Conservation (phyloP, 2,888 invertebrate genomes). For the Shargacucullia verbasci region DNA sequence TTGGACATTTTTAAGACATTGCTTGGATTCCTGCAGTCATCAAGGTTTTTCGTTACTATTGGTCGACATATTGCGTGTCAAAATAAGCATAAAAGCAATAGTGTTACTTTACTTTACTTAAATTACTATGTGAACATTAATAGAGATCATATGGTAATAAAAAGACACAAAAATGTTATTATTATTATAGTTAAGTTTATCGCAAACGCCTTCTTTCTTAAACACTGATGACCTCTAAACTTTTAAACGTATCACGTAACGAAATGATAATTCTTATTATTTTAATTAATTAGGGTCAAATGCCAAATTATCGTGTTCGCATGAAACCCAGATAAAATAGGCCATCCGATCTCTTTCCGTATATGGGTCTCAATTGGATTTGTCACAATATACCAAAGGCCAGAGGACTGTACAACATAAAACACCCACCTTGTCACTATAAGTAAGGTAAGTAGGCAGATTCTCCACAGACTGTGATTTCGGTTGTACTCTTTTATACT, state of each 20-base stretch:
- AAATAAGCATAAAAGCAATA: too few species aligned
- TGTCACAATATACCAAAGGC: too few species aligned
- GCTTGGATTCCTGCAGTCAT: too few species aligned
- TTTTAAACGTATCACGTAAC: not conserved
- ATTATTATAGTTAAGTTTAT: not conserved
- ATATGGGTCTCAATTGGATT: too few species aligned
- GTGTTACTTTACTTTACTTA: too few species aligned
- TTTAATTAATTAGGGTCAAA: conserved; percentile 10
- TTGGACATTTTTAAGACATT: too few species aligned
- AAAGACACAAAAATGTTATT: too few species aligned
- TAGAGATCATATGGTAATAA: too few species aligned
- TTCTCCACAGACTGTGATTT: conserved; percentile 91
- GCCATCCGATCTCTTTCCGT: too few species aligned
- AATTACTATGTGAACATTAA: too few species aligned
- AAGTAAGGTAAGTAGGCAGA: conserved; percentile 92
- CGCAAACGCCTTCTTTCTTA: not conserved
- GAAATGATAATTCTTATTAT: not conserved
- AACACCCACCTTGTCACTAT: conserved; percentile 90
- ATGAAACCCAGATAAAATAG: not conserved
- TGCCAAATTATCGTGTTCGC: not conserved
- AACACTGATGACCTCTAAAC: not conserved
- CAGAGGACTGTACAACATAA: conserved; percentile 3
- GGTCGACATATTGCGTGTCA: too few species aligned
- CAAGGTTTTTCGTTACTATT: too few species aligned
- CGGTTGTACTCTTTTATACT: conserved; percentile 57